Evolutionary conservation across 1,140 invertebrate species (phyloP).

Genomic region (Parasteatoda tepidariorum): DNA sequence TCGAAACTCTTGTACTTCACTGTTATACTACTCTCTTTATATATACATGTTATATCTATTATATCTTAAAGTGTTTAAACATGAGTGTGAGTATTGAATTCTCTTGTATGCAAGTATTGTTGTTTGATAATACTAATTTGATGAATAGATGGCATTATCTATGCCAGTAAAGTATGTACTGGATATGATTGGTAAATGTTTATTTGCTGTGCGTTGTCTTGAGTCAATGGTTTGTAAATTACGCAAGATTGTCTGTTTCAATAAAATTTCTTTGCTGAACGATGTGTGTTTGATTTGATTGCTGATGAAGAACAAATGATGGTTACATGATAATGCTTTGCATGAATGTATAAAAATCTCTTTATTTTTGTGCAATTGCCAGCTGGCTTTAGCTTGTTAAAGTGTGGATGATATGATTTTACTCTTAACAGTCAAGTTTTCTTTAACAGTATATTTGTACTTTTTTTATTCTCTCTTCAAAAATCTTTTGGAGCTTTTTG

Average conservation of each 20-base stretch:
- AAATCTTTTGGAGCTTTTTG: too few relatives aligned
- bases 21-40: slow-evolving; percentile 27
- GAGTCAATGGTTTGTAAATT: slow-evolving; percentile 50
- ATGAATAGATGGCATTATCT: slow-evolving; percentile 5
- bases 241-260: slow-evolving; percentile 57
- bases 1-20: slow-evolving; percentile 29
- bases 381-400: too few relatives aligned
- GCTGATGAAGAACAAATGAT: background rate
- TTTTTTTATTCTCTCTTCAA: too few relatives aligned
- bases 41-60: slow-evolving; percentile 46
- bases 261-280: slow-evolving; percentile 57
- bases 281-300: slow-evolving; percentile 28
- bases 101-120: slow-evolving; percentile 27
- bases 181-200: slow-evolving; percentile 52
- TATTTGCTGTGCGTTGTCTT: slow-evolving; percentile 41
- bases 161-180: slow-evolving; percentile 30
- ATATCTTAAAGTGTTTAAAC: slow-evolving; percentile 18
- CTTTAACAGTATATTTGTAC: too few relatives aligned
- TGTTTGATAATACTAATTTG: slow-evolving; percentile 16
- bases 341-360: background rate
- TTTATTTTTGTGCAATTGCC: too few relatives aligned
- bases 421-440: too few relatives aligned
- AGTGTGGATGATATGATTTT: too few relatives aligned
- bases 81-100: slow-evolving; percentile 37
- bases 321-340: background rate